Conservation (phyloP, 2,113 vertebrate species). For the Genyomyrus donnyi region DNA sequence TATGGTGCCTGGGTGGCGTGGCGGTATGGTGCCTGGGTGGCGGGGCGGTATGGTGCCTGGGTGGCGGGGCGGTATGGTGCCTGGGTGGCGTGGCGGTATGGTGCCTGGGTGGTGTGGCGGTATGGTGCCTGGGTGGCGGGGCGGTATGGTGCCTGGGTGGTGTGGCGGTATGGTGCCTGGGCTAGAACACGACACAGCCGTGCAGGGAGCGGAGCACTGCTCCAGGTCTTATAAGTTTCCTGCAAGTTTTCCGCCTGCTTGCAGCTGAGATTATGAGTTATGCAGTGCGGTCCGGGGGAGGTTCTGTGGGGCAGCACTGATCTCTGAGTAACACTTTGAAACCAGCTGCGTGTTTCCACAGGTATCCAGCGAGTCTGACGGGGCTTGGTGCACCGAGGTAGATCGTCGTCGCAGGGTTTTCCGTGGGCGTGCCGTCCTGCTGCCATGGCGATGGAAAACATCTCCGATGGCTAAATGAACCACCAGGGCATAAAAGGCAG, state of each 20-base stretch:
- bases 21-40: too few relatives aligned
- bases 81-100: too few relatives aligned
- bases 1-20: too few relatives aligned
- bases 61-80: too few relatives aligned
- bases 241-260: not conserved
- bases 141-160: too few relatives aligned
- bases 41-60: too few relatives aligned
- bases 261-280: not conserved
- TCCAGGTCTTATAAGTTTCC: not conserved
- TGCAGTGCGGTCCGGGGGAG: not conserved
- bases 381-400: not conserved
- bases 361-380: not conserved
- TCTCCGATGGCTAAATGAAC: not conserved
- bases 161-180: not conserved
- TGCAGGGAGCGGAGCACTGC: not conserved
- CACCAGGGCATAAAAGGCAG: not conserved
- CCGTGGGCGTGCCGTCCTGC: not conserved
- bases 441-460: not conserved
- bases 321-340: slow-evolving; percentile 2
- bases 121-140: too few relatives aligned
- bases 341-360: not conserved
- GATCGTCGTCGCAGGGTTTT: not conserved
- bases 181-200: not conserved
- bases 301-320: not conserved
- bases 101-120: too few relatives aligned